Evolutionary conservation across 2,113 vertebrate species (phyloP), one percentile per base, ranked within the genome.

Genomic region (Apaloderma vittatum): DNA sequence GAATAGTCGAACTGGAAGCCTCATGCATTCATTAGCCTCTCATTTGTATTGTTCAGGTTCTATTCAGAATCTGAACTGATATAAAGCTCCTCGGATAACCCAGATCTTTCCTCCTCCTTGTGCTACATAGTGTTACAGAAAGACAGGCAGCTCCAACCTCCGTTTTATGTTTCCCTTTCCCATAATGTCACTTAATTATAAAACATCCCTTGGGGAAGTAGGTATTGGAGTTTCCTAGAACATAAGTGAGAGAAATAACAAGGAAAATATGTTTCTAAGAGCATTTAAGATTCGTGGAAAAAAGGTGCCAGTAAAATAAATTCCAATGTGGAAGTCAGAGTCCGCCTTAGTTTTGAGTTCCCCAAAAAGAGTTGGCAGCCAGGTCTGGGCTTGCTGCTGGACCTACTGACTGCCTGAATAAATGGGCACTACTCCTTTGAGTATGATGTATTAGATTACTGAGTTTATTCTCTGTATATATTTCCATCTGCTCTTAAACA

Each of bases 31-130:
- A 8, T 54, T 57, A 45, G 61, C 45, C 27, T 77, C 68, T 32
- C 68, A 8, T 49, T 40, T 23, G 23, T 36, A 20, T 9, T 14
- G 43, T 8, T 65, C 51, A 23, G 32, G 37, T 36, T 52, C 54
- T 52, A 22, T n/a, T 40, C 32, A 29, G 45, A 43, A 52, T 48
- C 36, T 40, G 29, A 59, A 22, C 34, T 55, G 37, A 40, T 14
- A 6, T 6, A 34, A 58, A 34, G 8, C n/a, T 74, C 9, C 15
- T 62, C 17, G 0, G 0, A 14, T 55, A 57, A 34, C 43, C 9
- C 3, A 0, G 9, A 12, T 20, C 36, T 34, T 71, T 48, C 46
- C 22, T 80, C 13, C 13, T 24, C 4, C 11, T 59, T 61, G 11
- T 46, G 32, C 15, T 37, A 1, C 23, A 23, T 55, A 12, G 24